phyloP scores from a whole-genome alignment of 2,113 vertebrate genomes.

The Sterna hirundo region DNA sequence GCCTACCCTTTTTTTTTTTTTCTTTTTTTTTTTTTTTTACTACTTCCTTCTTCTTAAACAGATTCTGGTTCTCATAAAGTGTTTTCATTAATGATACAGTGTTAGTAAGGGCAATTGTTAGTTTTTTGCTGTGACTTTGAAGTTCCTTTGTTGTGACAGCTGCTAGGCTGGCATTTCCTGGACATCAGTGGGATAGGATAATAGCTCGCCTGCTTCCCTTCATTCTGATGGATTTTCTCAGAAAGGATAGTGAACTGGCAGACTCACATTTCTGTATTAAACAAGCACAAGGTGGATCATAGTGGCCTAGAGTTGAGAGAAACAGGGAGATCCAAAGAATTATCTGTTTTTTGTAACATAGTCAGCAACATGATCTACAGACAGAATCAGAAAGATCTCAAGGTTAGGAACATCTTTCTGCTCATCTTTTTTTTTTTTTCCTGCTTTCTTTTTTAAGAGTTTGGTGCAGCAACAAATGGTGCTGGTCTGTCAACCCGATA shows the following conservation, averaged over 20 bases:
- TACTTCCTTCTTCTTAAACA: neutral
- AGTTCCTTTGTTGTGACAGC: conserved; percentile 76
- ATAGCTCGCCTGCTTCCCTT: conserved; percentile 63
- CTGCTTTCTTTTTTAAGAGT: neutral
- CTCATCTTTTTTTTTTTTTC: neutral
- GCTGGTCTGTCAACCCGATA: neutral
- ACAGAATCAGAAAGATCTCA: neutral
- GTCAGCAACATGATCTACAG: neutral
- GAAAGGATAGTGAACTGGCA: conserved; percentile 43
- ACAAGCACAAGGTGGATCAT: neutral
- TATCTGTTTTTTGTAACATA: conserved; percentile 4
- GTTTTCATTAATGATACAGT: conserved; percentile 58
- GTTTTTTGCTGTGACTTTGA: conserved; percentile 66
- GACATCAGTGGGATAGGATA: conserved; percentile 70
- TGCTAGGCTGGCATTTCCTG: conserved; percentile 74
- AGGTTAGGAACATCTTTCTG: neutral
- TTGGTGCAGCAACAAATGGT: neutral
- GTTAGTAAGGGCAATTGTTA: conserved; percentile 52
- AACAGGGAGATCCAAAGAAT: neutral
- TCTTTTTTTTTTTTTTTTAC: neutral
- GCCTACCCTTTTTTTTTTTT: neutral
- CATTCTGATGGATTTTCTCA: conserved; percentile 65
- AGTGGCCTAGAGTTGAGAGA: neutral
- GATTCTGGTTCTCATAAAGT: conserved; percentile 49
- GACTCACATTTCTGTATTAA: conserved; percentile 14